Conservation (phyloP, 1,140 invertebrate genomes). For the Propsilocerus akamusi region DNA sequence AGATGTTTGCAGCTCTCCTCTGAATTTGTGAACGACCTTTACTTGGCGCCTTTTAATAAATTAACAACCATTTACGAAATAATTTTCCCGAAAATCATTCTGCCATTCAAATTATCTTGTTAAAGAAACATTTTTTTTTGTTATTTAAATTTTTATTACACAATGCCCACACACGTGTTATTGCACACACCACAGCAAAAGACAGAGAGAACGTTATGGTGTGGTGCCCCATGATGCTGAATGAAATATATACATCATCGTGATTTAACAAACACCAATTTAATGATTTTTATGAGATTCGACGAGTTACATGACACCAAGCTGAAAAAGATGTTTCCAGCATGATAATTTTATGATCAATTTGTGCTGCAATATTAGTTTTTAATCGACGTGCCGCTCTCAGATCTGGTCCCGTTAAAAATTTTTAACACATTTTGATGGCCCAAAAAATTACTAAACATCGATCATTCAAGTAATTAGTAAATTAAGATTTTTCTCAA, state of each 20-base stretch:
- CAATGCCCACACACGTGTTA: conserved; percentile 1
- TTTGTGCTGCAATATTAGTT: background rate
- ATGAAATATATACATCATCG: background rate
- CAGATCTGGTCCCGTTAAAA: background rate
- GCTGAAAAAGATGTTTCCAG: background rate
- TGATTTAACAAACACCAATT: conserved; percentile 2
- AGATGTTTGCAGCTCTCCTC: background rate
- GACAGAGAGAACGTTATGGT: background rate
- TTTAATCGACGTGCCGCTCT: background rate
- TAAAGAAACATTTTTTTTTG: background rate
- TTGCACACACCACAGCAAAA: background rate
- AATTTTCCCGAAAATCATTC: background rate
- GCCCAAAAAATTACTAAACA: background rate
- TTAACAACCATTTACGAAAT: background rate
- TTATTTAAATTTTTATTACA: background rate
- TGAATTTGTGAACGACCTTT: background rate
- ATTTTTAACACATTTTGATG: background rate
- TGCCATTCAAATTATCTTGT: background rate
- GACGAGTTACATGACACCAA: background rate
- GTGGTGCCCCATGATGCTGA: no score
- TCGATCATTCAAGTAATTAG: background rate
- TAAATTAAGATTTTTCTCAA: background rate
- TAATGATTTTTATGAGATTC: conserved; percentile 2
- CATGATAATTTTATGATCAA: background rate
- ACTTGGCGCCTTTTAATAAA: background rate